Percentiles rank a stretch among this genome's conserved stretches.
phyloP scores from a whole-genome alignment of 2,888 invertebrate genomes.

The Thymelicus lineola region DNA sequence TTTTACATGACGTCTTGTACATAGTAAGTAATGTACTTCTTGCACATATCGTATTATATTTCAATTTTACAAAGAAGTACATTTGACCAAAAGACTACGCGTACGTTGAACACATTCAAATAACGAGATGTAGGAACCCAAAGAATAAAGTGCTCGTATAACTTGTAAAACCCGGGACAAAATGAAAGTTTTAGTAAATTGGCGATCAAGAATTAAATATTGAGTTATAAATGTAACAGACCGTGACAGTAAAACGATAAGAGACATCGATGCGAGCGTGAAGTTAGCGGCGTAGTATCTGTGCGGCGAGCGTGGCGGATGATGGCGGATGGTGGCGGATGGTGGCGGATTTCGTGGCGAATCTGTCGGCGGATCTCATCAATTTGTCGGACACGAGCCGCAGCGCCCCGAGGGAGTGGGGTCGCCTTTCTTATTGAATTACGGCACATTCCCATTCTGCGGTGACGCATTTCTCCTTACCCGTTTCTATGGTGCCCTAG shows the following conservation, averaged over 20 bases:
- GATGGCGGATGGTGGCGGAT: no score
- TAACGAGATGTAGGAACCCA: no score
- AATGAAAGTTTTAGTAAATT: no score
- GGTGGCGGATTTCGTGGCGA: constrained; percentile 12
- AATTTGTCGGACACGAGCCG: constrained; percentile 26
- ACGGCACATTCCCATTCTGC: constrained; percentile 18
- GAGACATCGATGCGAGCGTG: not conserved
- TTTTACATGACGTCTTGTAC: no score
- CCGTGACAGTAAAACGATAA: not conserved
- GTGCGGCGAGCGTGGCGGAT: constrained; percentile 11
- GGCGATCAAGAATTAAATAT: no score
- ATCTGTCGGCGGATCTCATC: constrained; percentile 30
- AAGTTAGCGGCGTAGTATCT: constrained; percentile 20
- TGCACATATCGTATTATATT: no score
- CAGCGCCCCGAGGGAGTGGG: constrained; percentile 13
- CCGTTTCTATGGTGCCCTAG: not conserved
- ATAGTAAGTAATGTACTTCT: no score
- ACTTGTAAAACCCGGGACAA: no score
- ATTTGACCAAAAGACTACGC: no score
- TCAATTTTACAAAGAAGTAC: no score
- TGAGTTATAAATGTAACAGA: not conserved
- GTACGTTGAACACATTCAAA: no score
- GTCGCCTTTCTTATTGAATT: constrained; percentile 28
- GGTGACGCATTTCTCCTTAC: constrained; percentile 7
- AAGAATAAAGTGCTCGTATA: no score